Base-by-base conservation (phyloP, 2,113 vertebrate genomes). In the Fukomys damarensis region DNA sequence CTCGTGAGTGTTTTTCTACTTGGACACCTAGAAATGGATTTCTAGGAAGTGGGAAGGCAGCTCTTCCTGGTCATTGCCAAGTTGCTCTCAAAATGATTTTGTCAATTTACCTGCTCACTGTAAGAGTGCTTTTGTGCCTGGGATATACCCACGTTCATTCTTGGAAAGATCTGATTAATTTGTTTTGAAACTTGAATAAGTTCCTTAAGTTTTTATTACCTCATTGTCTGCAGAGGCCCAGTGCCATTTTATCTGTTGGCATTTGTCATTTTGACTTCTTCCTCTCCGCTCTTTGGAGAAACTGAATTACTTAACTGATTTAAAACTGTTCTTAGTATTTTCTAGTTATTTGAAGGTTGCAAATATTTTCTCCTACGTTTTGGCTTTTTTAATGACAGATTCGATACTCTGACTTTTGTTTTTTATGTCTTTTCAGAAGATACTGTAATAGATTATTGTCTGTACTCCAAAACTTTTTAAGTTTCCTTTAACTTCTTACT, bases 211-310 rank as follows among this genome's bases (percentile, higher is more conserved):
- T 24, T 72, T 68, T 76, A 65, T 56, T 89, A 86, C 82, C 22
- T 82, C 38, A 3, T 58, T 92, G 32, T 82, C n/a, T 49, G 41
- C 59, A 65, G 56, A 89, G 26, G 46, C 52, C 6, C 20, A 94
- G 13, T 94, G 56, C 32, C 41, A 32, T 58, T 93, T 86, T 43
- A 56, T 77, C 63, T 68, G 7, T 46, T 68, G 32, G n/a, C 66
- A 14, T 82, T 96, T 58, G 79, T 52, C 70, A 26, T 74, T 96
- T 35, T 14, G 38, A 68, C 86, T 97, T 82, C 65, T 91, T 93
- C 61, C 77, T 24, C 4, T 58, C 82, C 43, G 54, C 77, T 24
- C 4, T 58, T 76, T 52, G 54, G 46, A 49, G 46, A 49, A 49
- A 49, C 9, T 49, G 43, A 93, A 38, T 91, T 93, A 7, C 32